Base-by-base conservation (phyloP, 2,888 invertebrate genomes). In the Eugnorisma glareosa region DNA sequence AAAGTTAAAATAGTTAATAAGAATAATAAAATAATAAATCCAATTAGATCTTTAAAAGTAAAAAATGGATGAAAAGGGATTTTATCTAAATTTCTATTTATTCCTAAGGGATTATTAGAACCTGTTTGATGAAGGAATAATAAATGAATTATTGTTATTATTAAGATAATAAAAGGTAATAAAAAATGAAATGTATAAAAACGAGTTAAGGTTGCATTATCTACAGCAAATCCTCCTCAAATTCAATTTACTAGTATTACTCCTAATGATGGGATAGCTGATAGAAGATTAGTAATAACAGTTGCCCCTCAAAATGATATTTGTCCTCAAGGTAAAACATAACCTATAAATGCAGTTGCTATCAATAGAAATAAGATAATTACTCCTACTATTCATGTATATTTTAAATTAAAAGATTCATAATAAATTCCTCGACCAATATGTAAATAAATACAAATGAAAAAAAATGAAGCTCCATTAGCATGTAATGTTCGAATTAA, bases 231-330 rank as follows among this genome's bases (percentile, higher is more conserved):
- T 90, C 98, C 98, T 3, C 98, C 98, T 97, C 98, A 98, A 89
- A 98, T 94, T 97, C 98, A 98, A 94, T 97, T 96, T 1, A 98
- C 97, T 94, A 98, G 89, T 83, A 91, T 93, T 77, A 91, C 93
- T 24, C 98, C 98, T 94, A 98, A 89, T 86, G 97, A 98, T 0
- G 98, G 98, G 18, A 98, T 97, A 5, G 98, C 98, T 0, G 98
- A 98, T 82, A 98, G 81, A 88, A 98, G 89, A 91, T 98, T 98
- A 51, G 98, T 98, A 97, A 98, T 98, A n/a, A 98, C 98, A 59
- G 98, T 98, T 0, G 98, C 98, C 2, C 98, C 98, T 97, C 98
- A 98, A 93, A 98, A 98, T 1, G 98, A 98, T 97, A 98, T 98
- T 97, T 98, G 98, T 13, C 98, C 98, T 94, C 98, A 98, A 1